Evolutionary conservation across 1,140 invertebrate species (phyloP), one percentile per base, ranked within the genome.

Genomic region (Cyclina sinensis): DNA sequence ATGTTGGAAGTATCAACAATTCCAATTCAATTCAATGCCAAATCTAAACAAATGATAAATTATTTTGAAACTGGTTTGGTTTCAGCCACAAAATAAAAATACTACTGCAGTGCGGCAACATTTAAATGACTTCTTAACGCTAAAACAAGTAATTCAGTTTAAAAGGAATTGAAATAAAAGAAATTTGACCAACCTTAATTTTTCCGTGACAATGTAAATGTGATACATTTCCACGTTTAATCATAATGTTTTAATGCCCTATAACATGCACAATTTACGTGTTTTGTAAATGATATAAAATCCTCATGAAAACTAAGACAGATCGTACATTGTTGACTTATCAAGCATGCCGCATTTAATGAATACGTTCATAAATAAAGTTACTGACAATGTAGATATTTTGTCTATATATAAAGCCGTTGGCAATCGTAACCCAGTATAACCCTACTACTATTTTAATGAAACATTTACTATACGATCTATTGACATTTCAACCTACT

Each of bases 331-430:
- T 84, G 82, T 84, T 73, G 82, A 74, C 43, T 54, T 54, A 59
- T 81, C 79, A 81, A 81, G 54, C 79, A 62, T 81, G 57, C 54
- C 79, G 0, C 65, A 62, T n/a, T 30, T 59, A 30, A n/a, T 59
- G 37, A 57, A 70, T 70, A 68, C 62, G 57, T 68, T 30, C 35
- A 83, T 46, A 48, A 74, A 74, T 74, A 74, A 74, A 46, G 46
- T 30, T 78, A 78, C 74, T 73, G 65, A 74, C 62, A 65, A 84
- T 62, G 82, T 84, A 84, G 62, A 84, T 84, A 84, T 84, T 84
- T 48, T 84, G 82, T 73, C 82, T 73, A 57, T 73, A n/a, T n/a
- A 83, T 24, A 70, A 62, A 83, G 43, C 18, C n/a, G 46, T 65
- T 48, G 62, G 81, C 62, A 84, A 54, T 51, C 46, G 48, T 78